Conservation (phyloP, 2,888 invertebrate species). For the Philereme vetulata region DNA sequence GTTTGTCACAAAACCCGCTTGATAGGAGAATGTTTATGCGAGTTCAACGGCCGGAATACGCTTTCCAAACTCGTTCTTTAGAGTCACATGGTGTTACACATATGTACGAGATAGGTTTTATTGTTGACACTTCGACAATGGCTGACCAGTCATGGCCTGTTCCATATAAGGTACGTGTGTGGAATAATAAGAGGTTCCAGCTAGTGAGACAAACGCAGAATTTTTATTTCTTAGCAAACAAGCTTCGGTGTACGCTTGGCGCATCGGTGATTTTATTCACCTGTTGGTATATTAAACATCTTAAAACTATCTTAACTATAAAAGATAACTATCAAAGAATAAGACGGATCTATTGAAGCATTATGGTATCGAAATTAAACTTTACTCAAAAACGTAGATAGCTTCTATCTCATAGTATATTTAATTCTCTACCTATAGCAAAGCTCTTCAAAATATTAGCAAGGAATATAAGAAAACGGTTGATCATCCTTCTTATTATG, state of each 20-base stretch:
- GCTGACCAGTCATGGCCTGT: slow-evolving; percentile 47
- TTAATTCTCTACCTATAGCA: no score
- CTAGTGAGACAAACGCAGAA: slow-evolving; percentile 21
- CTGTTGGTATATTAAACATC: neutral
- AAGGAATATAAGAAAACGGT: no score
- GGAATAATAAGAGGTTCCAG: slow-evolving; percentile 26
- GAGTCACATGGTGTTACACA: slow-evolving; percentile 50
- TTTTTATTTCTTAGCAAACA: slow-evolving; percentile 20
- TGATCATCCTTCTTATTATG: no score
- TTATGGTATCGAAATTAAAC: no score
- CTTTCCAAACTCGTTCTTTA: slow-evolving; percentile 77
- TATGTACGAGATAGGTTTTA: slow-evolving; percentile 40
- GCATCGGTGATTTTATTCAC: slow-evolving; percentile 13
- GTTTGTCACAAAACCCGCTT: slow-evolving; percentile 57
- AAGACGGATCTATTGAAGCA: no score
- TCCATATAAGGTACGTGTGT: slow-evolving; percentile 48
- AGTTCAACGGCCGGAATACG: slow-evolving; percentile 68
- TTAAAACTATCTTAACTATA: no score
- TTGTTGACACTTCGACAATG: slow-evolving; percentile 54
- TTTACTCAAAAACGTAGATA: no score
- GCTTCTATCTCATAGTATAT: no score
- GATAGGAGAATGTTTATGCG: slow-evolving; percentile 62
- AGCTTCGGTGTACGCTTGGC: slow-evolving; percentile 6
- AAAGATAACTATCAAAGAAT: no score
- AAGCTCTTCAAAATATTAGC: no score